Conservation (phyloP, 2,797 vertebrate genomes). For the Malacoctenus gilli region DNA sequence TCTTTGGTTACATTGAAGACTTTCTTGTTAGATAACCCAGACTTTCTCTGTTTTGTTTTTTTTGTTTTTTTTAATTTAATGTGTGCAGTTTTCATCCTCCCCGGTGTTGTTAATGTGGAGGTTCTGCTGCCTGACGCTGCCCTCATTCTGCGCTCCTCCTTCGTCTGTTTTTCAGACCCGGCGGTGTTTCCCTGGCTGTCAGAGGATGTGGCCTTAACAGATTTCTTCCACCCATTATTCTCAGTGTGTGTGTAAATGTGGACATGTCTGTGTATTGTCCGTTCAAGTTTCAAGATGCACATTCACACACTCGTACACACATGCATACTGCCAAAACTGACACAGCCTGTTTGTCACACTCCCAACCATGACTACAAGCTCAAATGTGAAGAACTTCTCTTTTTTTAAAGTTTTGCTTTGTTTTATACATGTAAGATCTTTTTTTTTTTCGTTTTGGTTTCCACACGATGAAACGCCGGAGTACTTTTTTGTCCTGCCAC, state of each 20-base stretch:
- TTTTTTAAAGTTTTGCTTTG: slow-evolving; percentile 53
- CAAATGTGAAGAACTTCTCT: slow-evolving; percentile 87
- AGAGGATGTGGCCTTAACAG: slow-evolving; percentile 87
- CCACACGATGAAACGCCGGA: slow-evolving; percentile 75
- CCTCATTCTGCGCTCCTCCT: slow-evolving; percentile 39
- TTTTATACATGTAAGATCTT: slow-evolving; percentile 72
- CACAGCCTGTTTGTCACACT: slow-evolving; percentile 83
- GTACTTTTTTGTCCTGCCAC: slow-evolving; percentile 76
- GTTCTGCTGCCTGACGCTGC: too few species aligned
- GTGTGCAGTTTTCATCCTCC: too few species aligned
- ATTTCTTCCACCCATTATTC: slow-evolving; percentile 84
- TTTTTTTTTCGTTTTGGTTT: slow-evolving; percentile 73
- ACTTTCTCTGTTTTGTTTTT: too few species aligned
- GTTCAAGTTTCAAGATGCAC: slow-evolving; percentile 79
- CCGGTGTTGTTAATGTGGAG: too few species aligned
- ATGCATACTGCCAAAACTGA: slow-evolving; percentile 88
- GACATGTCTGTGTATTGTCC: slow-evolving; percentile 80
- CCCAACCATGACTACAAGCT: slow-evolving; percentile 85
- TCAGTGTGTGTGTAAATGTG: slow-evolving; percentile 75
- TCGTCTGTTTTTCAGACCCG: slow-evolving; percentile 75
- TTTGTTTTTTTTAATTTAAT: too few species aligned
- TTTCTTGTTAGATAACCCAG: too few species aligned
- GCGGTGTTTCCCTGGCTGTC: slow-evolving; percentile 80
- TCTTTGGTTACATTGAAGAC: too few species aligned
- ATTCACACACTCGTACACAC: slow-evolving; percentile 79